phyloP scores from a whole-genome alignment of 2,797 vertebrate species.

The Gadopsis marmoratus region DNA sequence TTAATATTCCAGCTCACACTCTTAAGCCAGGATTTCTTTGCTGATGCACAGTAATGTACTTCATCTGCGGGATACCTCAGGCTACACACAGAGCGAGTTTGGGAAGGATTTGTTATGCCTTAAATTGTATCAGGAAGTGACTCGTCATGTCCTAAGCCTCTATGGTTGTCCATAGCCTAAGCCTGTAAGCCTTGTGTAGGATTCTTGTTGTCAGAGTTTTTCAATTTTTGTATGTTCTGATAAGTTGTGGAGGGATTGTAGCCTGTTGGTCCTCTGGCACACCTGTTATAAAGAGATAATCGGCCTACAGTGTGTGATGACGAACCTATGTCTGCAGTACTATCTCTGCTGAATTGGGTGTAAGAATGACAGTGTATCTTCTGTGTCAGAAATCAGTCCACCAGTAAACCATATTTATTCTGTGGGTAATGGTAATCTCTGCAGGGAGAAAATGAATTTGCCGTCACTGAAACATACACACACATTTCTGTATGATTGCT shows the following conservation, averaged over 20 bases:
- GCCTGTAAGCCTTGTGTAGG: constrained; percentile 38
- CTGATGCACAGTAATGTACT: constrained; percentile 16
- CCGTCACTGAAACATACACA: constrained; percentile 18
- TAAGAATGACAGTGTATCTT: constrained; percentile 33
- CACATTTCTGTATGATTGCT: constrained; percentile 4
- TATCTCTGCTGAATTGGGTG: constrained; percentile 50
- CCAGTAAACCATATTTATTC: constrained; percentile 45
- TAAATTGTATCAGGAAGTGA: constrained; percentile 41
- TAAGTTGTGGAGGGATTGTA: constrained; percentile 28
- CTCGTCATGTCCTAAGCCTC: constrained; percentile 34
- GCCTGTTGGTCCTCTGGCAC: constrained; percentile 38
- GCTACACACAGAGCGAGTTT: not conserved
- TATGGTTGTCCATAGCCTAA: constrained; percentile 17
- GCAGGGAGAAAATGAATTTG: constrained; percentile 21
- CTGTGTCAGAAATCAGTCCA: constrained; percentile 51
- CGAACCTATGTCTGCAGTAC: constrained; percentile 38
- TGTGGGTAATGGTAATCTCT: constrained; percentile 26
- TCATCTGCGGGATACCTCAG: constrained; percentile 22
- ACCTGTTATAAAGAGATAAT: constrained; percentile 61
- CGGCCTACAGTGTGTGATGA: constrained; percentile 22
- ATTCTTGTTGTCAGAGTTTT: constrained; percentile 25
- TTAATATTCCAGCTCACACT: constrained; percentile 9
- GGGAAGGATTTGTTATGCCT: constrained; percentile 32
- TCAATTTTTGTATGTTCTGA: constrained; percentile 32
- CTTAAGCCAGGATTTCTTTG: constrained; percentile 24